A percentile compares a stretch with the other conserved stretches of the same genome.
phyloP scores from a whole-genome alignment of 2,888 invertebrate genomes.

The Tillus elongatus region DNA sequence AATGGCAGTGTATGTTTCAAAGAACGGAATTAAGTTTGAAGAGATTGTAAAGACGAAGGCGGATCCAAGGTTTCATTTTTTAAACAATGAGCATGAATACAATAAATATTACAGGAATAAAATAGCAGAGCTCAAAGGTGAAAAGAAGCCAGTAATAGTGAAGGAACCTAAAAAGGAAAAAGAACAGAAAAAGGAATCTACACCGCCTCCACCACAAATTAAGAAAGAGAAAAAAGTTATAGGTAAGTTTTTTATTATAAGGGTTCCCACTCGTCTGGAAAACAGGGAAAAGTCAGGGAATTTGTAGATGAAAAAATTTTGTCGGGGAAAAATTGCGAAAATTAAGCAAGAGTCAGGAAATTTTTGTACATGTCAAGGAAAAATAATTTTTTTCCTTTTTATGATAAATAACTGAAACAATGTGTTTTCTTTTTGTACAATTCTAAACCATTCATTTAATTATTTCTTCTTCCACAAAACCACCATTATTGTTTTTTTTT shows the following conservation, averaged over 20 bases:
- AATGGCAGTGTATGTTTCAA: slow-evolving; percentile 93
- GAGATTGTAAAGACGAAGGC: slow-evolving; percentile 73
- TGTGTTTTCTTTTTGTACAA: too few species aligned
- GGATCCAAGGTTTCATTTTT: slow-evolving; percentile 80
- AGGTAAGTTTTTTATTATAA: slow-evolving; percentile 30
- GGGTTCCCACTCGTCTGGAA: too few species aligned
- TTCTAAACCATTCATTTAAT: too few species aligned
- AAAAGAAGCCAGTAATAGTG: slow-evolving; percentile 25
- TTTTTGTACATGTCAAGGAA: slow-evolving; percentile 7
- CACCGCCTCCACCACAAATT: slow-evolving; percentile 15
- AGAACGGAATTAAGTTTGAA: slow-evolving; percentile 91
- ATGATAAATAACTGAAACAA: too few species aligned
- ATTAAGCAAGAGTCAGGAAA: too few species aligned
- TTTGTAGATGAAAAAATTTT: slow-evolving; percentile 1
- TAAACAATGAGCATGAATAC: slow-evolving; percentile 66
- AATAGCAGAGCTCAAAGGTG: slow-evolving; percentile 44
- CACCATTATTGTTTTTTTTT: too few species aligned
- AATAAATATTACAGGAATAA: slow-evolving; percentile 74
- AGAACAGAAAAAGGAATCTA: slow-evolving; percentile 19
- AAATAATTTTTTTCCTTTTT: too few species aligned
- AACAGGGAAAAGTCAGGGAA: too few species aligned
- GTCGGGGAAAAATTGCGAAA: slow-evolving; percentile 6
- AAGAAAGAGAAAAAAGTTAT: slow-evolving; percentile 36
- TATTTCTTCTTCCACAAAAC: too few species aligned
- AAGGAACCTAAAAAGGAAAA: slow-evolving; percentile 27